These are phyloP conservation scores for Gibbula magus DNA, from an alignment of 2,888 invertebrate genomes.

Conservation along the genomic window DNA sequence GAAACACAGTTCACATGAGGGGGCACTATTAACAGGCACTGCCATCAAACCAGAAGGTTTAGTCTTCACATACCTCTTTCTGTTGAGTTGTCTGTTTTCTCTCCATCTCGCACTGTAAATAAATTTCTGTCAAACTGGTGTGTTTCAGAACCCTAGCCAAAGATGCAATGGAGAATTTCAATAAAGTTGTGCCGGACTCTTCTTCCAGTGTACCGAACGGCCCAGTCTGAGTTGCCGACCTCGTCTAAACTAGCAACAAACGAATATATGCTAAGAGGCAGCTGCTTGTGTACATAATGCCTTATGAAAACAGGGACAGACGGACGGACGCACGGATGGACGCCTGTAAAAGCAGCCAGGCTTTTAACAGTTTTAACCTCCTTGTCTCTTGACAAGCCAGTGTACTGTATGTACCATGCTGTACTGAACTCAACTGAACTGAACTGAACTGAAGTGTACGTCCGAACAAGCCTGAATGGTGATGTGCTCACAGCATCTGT, in stretches of 20 bases:
- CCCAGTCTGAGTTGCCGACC: slow-evolving; percentile 53
- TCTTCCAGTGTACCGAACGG: slow-evolving; percentile 55
- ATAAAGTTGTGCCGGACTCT: slow-evolving; percentile 35
- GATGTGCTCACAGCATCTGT: neutral
- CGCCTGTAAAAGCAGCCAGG: slow-evolving; percentile 8
- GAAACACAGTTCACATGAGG: too few species aligned
- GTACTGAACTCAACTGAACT: too few species aligned
- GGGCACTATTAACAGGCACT: too few species aligned
- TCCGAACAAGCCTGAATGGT: too few species aligned
- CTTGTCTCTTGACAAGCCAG: slow-evolving; percentile 1
- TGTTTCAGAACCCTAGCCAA: slow-evolving; percentile 62
- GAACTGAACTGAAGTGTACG: too few species aligned
- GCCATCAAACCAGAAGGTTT: too few species aligned
- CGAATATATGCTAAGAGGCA: slow-evolving; percentile 8
- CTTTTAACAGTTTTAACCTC: slow-evolving; percentile 10
- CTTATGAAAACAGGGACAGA: slow-evolving; percentile 12
- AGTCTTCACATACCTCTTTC: too few species aligned
- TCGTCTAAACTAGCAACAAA: neutral
- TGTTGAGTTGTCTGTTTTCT: too few species aligned
- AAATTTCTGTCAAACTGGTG: neutral
- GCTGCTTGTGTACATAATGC: slow-evolving; percentile 9
- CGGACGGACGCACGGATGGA: too few species aligned
- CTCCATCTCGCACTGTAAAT: neutral
- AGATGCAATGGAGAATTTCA: slow-evolving; percentile 57
- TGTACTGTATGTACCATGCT: neutral